Percentiles rank a stretch among this genome's conserved stretches.
Conservation (phyloP, 2,113 vertebrate species). For the Onychostruthus taczanowskii region DNA sequence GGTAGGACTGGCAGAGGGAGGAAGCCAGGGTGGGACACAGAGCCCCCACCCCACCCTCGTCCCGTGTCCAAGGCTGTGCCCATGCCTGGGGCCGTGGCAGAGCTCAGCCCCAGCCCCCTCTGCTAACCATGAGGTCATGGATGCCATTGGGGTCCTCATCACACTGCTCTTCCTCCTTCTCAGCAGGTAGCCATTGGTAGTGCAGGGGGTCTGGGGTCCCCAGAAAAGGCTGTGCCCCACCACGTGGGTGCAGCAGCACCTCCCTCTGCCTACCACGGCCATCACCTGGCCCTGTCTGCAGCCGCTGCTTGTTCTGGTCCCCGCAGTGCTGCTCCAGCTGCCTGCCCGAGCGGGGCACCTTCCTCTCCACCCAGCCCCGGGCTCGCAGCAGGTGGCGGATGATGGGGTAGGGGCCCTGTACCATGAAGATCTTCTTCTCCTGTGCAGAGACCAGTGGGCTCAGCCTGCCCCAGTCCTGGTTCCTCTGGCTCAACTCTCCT, state of each 20-base stretch:
- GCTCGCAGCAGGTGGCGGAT: conserved; percentile 79
- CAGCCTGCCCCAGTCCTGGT: not conserved
- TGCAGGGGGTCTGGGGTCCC: not conserved
- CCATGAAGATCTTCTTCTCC: conserved; percentile 83
- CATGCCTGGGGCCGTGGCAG: not conserved
- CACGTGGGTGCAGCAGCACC: not conserved
- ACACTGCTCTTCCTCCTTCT: not conserved
- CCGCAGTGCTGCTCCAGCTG: not conserved
- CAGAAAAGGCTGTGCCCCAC: not conserved
- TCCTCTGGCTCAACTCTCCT: not conserved
- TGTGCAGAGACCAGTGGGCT: conserved; percentile 9
- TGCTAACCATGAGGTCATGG: conserved; percentile 82
- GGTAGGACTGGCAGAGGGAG: conserved; percentile 72
- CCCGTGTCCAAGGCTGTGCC: not conserved
- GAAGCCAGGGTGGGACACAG: not conserved
- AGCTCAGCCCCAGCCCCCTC: not conserved
- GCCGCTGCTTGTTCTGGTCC: not conserved
- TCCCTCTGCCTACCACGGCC: conserved; percentile 50
- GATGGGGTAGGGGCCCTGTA: conserved; percentile 85
- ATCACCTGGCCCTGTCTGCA: conserved; percentile 35
- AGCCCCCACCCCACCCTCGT: not conserved
- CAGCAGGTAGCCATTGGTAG: not conserved
- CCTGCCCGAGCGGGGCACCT: not conserved
- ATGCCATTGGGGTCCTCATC: conserved; percentile 70
- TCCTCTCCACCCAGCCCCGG: conserved; percentile 88